These are phyloP conservation scores for Dendropsophus ebraccatus DNA, from an alignment of 2,113 vertebrate genomes.

Conservation along the genomic window DNA sequence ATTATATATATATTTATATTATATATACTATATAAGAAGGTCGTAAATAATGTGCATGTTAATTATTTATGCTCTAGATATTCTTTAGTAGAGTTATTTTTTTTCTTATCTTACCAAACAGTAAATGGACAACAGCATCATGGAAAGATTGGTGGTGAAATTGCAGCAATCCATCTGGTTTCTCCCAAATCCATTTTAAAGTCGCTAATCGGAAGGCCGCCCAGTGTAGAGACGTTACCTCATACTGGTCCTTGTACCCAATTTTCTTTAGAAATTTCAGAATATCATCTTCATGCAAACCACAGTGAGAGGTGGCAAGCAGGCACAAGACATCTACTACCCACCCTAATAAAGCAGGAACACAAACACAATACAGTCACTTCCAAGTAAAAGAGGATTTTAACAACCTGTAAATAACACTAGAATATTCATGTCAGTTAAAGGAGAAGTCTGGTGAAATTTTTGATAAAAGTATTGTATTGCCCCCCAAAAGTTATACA, in stretches of 20 bases:
- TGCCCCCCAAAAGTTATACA: too few species aligned
- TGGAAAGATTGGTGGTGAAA: constrained; percentile 64
- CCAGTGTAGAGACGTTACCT: constrained; percentile 63
- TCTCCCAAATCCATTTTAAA: constrained; percentile 65
- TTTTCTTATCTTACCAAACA: constrained; percentile 61
- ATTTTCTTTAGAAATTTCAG: constrained; percentile 60
- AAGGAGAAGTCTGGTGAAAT: too few species aligned
- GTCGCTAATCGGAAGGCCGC: constrained; percentile 57
- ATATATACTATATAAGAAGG: too few species aligned
- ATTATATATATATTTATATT: too few species aligned
- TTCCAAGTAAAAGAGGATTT: not conserved
- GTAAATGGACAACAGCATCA: constrained; percentile 40
- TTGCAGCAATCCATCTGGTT: constrained; percentile 47
- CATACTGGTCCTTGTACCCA: constrained; percentile 47
- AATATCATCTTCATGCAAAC: constrained; percentile 48
- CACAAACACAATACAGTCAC: not conserved
- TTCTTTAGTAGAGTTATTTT: not conserved
- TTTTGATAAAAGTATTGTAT: too few species aligned
- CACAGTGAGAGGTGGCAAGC: constrained; percentile 50
- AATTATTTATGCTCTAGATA: not conserved
- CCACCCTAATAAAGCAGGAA: constrained; percentile 58
- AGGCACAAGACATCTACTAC: constrained; percentile 63
- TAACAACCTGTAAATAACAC: not conserved
- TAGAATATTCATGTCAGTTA: too few species aligned
- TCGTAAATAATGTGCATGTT: too few species aligned